phyloP scores from a whole-genome alignment of 2,113 vertebrate genomes.

The western clawed frog (Xenopus tropicalis) region DNA sequence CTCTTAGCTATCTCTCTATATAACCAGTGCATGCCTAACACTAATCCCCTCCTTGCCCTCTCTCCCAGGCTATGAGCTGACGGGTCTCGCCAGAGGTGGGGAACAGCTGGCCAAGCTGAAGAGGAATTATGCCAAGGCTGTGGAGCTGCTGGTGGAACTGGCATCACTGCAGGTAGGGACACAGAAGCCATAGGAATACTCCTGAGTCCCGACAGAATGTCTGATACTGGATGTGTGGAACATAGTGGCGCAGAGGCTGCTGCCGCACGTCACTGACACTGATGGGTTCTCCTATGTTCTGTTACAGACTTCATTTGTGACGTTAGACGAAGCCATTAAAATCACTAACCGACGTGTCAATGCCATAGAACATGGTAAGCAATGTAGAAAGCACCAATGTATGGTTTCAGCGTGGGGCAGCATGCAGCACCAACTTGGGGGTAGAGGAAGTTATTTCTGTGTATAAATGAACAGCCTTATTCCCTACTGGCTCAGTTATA shows the following conservation, averaged over 20 bases:
- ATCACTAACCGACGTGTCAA: conserved; percentile 98
- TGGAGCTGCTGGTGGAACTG: conserved; percentile 94
- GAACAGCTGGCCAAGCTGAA: conserved; percentile 96
- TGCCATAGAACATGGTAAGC: conserved; percentile 94
- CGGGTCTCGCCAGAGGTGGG: conserved; percentile 92
- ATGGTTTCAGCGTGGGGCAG: too few relatives aligned
- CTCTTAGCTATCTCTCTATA: neutral
- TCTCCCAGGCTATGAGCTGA: conserved; percentile 89
- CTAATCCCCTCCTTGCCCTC: neutral
- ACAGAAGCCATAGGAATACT: too few relatives aligned
- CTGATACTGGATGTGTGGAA: neutral
- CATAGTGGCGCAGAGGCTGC: too few relatives aligned
- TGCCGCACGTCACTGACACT: too few relatives aligned
- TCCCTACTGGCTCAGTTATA: too few relatives aligned
- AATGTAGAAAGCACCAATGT: neutral
- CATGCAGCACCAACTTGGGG: too few relatives aligned
- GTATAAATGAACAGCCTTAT: too few relatives aligned
- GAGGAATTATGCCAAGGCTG: conserved; percentile 96
- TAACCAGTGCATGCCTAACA: neutral
- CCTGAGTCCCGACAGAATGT: too few relatives aligned
- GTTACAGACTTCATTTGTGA: conserved; percentile 91
- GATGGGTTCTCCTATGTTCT: conserved; percentile 30
- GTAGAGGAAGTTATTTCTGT: too few relatives aligned
- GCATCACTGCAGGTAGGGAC: conserved; percentile 89
- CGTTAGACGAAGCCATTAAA: conserved; percentile 97